Evolutionary conservation across 1,140 invertebrate genomes (phyloP).

Genomic region (Drosophila ananassae): DNA sequence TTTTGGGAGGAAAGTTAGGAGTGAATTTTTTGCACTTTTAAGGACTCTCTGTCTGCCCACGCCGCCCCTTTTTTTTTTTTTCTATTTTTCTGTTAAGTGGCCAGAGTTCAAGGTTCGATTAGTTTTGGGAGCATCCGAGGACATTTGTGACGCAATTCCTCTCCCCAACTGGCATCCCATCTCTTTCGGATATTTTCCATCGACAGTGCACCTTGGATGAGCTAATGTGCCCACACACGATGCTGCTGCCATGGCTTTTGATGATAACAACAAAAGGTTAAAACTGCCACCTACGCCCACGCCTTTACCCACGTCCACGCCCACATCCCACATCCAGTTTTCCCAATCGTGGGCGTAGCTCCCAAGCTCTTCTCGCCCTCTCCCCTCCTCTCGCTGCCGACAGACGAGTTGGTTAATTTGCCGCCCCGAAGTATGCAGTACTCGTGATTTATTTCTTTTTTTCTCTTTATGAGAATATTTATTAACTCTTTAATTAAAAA

Average conservation of each 20-base stretch:
- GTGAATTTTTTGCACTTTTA: constrained; percentile 36
- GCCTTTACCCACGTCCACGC: constrained; percentile 23
- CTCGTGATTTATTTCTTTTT: not conserved
- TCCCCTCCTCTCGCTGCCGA: constrained; percentile 11
- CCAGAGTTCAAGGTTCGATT: constrained; percentile 57
- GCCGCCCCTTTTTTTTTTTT: not conserved
- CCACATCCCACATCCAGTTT: constrained; percentile 32
- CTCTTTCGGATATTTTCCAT: constrained; percentile 1
- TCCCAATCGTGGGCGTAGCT: constrained; percentile 29
- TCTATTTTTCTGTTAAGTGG: constrained; percentile 6
- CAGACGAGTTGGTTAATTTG: constrained; percentile 21
- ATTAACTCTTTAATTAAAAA: not conserved
- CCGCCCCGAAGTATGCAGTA: constrained; percentile 41
- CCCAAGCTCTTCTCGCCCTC: not conserved
- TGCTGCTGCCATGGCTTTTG: constrained; percentile 44
- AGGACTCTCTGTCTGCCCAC: constrained; percentile 40
- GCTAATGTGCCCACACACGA: constrained; percentile 44
- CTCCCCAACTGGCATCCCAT: constrained; percentile 16
- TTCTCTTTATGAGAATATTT: not conserved
- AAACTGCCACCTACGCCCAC: constrained; percentile 28
- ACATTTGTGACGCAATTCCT: constrained; percentile 60
- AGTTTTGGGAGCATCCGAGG: constrained; percentile 32
- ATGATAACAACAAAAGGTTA: constrained; percentile 56
- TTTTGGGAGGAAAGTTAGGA: not conserved
- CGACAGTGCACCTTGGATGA: constrained; percentile 35